phyloP scores from a whole-genome alignment of 2,888 invertebrate species.

The Dynastes hyllus region DNA sequence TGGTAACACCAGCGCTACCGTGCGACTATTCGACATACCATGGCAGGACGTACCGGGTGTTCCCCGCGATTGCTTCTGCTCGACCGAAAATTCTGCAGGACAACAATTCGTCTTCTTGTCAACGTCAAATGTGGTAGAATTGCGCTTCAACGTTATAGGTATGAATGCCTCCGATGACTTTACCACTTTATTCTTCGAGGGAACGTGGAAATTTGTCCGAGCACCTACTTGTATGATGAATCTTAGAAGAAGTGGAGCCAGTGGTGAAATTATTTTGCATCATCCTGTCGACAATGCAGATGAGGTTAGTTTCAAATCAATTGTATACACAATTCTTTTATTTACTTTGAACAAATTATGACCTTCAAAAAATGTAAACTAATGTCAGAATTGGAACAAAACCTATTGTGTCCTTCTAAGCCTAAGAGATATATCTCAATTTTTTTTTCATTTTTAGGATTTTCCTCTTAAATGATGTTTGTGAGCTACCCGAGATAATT shows the following conservation, averaged over 20 bases:
- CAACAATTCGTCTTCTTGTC: conserved; percentile 86
- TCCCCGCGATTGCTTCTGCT: conserved; percentile 87
- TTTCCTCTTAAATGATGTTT: too few relatives aligned
- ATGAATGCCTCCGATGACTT: conserved; percentile 93
- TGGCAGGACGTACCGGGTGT: conserved; percentile 82
- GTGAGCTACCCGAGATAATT: too few relatives aligned
- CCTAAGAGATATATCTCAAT: too few relatives aligned
- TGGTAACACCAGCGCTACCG: conserved; percentile 80
- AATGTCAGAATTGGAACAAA: too few relatives aligned
- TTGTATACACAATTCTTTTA: too few relatives aligned
- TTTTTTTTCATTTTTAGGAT: too few relatives aligned
- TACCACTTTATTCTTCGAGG: conserved; percentile 88
- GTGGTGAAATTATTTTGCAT: conserved; percentile 82
- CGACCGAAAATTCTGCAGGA: conserved; percentile 71
- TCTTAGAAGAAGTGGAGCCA: conserved; percentile 82
- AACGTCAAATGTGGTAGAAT: conserved; percentile 83
- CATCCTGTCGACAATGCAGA: conserved; percentile 62
- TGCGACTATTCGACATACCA: conserved; percentile 84
- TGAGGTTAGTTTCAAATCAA: conserved; percentile 62
- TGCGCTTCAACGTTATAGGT: conserved; percentile 86
- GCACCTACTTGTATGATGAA: conserved; percentile 80
- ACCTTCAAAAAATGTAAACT: too few relatives aligned
- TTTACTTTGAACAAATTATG: too few relatives aligned
- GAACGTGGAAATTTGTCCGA: conserved; percentile 86
- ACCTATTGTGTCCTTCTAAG: too few relatives aligned